These are phyloP conservation scores for Sylvilagus floridanus DNA, from an alignment of 2,797 vertebrate species.

Conservation along the genomic window DNA sequence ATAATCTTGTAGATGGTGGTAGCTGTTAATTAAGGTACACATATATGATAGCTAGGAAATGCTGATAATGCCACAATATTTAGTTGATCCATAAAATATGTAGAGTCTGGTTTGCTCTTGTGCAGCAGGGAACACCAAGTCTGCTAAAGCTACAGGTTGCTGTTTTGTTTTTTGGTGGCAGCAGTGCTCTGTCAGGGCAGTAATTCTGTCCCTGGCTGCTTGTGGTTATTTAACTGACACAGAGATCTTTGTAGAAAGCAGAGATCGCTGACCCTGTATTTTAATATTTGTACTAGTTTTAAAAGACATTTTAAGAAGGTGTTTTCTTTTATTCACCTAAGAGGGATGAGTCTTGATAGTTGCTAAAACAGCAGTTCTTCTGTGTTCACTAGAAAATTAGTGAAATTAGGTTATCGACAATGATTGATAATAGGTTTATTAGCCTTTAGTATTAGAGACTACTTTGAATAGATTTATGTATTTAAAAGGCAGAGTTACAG, in stretches of 20 bases:
- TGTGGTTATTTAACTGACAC: conserved; percentile 65
- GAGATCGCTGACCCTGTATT: conserved; percentile 46
- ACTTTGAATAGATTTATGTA: background rate
- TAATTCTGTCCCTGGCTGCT: background rate
- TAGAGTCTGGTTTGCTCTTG: conserved; percentile 58
- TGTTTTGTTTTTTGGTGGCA: conserved; percentile 42
- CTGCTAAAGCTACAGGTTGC: background rate
- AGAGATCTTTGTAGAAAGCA: conserved; percentile 75
- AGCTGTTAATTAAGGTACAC: conserved; percentile 24
- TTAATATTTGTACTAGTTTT: conserved; percentile 46
- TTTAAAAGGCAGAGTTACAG: background rate
- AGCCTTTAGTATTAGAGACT: background rate
- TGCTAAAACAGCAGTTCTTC: conserved; percentile 7
- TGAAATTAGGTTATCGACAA: background rate
- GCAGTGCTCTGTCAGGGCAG: background rate
- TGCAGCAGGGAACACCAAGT: background rate
- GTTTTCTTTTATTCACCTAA: conserved; percentile 33
- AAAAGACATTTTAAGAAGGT: conserved; percentile 35
- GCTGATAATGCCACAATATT: conserved; percentile 15
- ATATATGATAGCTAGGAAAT: background rate
- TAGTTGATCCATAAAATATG: conserved; percentile 20
- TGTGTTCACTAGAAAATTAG: conserved; percentile 17
- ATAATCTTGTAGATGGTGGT: conserved; percentile 14
- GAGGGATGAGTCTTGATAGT: background rate
- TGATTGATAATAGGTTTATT: background rate